These are phyloP conservation scores for Rallus limicola DNA, from an alignment of 2,113 vertebrate genomes.

Conservation along the genomic window DNA sequence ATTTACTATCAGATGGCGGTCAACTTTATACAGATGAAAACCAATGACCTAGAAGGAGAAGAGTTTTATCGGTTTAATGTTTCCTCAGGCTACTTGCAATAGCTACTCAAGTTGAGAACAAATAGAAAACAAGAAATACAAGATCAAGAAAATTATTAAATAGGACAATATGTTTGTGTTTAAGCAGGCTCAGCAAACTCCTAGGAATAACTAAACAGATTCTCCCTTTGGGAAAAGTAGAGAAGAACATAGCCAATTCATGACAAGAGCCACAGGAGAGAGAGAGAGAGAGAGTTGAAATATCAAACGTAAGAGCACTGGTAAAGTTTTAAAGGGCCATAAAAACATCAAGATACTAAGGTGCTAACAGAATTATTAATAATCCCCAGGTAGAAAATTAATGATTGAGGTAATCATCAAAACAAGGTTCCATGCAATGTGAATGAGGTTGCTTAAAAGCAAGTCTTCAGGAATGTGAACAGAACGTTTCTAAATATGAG, in stretches of 20 bases:
- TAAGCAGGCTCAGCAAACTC: conserved; percentile 24
- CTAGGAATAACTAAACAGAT: conserved; percentile 14
- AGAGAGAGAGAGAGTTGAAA: background rate
- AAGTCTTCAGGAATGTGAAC: background rate
- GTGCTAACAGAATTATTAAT: background rate
- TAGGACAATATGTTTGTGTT: conserved; percentile 36
- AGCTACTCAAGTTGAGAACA: conserved; percentile 13
- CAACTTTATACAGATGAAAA: conserved; percentile 22
- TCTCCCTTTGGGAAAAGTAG: background rate
- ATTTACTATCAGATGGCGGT: conserved; percentile 18
- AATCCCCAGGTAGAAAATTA: background rate
- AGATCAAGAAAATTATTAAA: conserved; percentile 46
- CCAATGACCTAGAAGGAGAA: conserved; percentile 1
- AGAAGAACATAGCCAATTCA: background rate
- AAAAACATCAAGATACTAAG: background rate
- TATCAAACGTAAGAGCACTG: background rate
- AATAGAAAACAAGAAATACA: conserved; percentile 47
- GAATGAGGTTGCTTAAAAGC: background rate
- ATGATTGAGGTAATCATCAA: background rate
- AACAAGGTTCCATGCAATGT: background rate
- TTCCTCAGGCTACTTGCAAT: background rate
- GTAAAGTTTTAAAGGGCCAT: background rate
- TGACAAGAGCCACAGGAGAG: background rate
- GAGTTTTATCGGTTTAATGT: background rate
- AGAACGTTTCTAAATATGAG: background rate